phyloP scores from a whole-genome alignment of 2,888 invertebrate genomes.

The Stegophylla sp. region DNA sequence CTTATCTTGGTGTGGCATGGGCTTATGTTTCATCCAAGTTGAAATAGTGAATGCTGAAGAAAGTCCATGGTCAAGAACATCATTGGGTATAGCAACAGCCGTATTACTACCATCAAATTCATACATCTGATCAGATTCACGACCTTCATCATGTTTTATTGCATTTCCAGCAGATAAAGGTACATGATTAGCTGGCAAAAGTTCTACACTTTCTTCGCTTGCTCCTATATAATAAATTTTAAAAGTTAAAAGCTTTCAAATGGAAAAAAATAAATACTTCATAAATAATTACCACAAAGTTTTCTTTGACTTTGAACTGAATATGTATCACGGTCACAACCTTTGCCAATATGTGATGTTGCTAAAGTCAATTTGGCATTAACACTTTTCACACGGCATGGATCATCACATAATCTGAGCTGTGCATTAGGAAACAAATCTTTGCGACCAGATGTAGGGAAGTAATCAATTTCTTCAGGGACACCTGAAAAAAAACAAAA shows the following conservation, averaged over 20 bases:
- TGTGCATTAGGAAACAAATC: constrained; percentile 80
- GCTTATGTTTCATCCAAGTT: constrained; percentile 94
- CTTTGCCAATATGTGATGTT: constrained; percentile 90
- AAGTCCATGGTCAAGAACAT: constrained; percentile 78
- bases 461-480: constrained; percentile 85
- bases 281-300: constrained; percentile 72
- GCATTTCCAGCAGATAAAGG: constrained; percentile 66
- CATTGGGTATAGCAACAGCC: constrained; percentile 82
- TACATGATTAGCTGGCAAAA: constrained; percentile 74
- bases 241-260: neutral
- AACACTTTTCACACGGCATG: constrained; percentile 69
- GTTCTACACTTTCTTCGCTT: constrained; percentile 81
- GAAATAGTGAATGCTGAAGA: constrained; percentile 86
- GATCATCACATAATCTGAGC: constrained; percentile 72
- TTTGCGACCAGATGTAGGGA: constrained; percentile 81
- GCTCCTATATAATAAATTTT: constrained; percentile 68
- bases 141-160: constrained; percentile 71
- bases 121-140: constrained; percentile 88
- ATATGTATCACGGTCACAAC: constrained; percentile 94
- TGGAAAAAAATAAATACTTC: neutral
- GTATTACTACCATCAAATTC: constrained; percentile 92
- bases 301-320: constrained; percentile 83
- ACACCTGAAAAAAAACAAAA: constrained; percentile 68
- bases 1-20: constrained; percentile 79
- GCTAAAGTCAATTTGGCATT: constrained; percentile 71